A percentile compares a stretch with the other conserved stretches of the same genome.
phyloP scores from a whole-genome alignment of 2,888 invertebrate genomes.

The Thysanoteuthis rhombus region DNA sequence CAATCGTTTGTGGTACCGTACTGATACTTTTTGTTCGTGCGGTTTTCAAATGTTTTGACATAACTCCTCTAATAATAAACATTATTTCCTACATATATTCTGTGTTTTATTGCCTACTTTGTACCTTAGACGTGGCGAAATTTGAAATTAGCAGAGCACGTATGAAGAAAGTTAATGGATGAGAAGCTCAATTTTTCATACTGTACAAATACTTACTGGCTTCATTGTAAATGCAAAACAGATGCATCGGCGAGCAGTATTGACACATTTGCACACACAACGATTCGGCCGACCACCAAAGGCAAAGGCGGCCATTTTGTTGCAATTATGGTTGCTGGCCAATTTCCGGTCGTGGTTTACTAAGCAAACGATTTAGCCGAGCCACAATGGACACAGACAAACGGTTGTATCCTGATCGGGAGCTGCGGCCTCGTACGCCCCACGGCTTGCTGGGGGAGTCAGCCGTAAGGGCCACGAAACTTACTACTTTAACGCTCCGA shows the following conservation, averaged over 20 bases:
- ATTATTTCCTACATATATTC: too few species aligned
- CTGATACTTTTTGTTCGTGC: too few species aligned
- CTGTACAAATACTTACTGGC: too few species aligned
- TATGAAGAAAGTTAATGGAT: too few species aligned
- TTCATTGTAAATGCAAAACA: background rate
- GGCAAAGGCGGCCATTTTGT: background rate
- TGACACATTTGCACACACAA: background rate
- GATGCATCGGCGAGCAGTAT: background rate
- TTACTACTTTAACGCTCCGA: background rate
- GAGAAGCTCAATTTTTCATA: too few species aligned
- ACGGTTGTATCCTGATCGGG: background rate
- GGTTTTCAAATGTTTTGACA: too few species aligned
- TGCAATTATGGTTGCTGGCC: background rate
- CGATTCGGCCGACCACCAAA: background rate
- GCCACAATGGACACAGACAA: background rate
- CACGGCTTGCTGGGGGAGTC: background rate
- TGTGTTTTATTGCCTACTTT: too few species aligned
- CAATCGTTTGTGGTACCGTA: too few species aligned
- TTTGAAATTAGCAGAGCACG: too few species aligned
- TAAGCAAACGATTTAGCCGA: background rate
- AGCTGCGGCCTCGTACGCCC: background rate
- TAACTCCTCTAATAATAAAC: too few species aligned
- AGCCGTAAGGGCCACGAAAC: conserved; percentile 12
- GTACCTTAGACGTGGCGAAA: too few species aligned
- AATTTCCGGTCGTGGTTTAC: background rate